Conservation (phyloP, 37 sponge, comb jelly and placozoan species). For the Geodia barretti region DNA sequence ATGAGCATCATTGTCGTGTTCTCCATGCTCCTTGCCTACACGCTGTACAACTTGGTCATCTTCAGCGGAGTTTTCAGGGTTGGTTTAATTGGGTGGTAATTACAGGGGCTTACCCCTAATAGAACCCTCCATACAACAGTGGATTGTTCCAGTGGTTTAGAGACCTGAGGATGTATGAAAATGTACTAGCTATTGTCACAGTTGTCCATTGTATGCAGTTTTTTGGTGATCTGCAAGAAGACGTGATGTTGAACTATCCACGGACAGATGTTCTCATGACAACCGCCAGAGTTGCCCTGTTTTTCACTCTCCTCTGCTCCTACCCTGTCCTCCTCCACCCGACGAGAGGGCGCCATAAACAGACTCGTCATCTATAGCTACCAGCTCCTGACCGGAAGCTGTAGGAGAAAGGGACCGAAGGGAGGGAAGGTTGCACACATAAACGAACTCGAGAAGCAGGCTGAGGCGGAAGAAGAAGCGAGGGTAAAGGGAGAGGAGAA, state of each 20-base stretch:
- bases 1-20: conserved; percentile 35
- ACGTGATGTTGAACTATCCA: conserved; percentile 59
- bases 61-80: conserved; percentile 62
- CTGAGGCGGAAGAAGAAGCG: too few species aligned
- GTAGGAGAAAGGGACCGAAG: not conserved
- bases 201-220: too few species aligned
- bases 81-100: conserved; percentile 17
- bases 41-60: conserved; percentile 59
- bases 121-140: not conserved
- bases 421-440: not conserved
- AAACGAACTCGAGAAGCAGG: not conserved
- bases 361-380: not conserved
- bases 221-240: conserved; percentile 17
- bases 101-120: not conserved
- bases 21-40: conserved; percentile 45
- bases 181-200: too few species aligned
- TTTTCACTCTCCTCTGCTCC: conserved; percentile 64
- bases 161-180: too few species aligned
- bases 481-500: too few species aligned
- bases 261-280: conserved; percentile 42
- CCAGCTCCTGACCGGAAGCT: not conserved
- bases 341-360: conserved; percentile 30
- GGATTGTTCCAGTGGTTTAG: too few species aligned
- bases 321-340: conserved; percentile 83
- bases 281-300: conserved; percentile 56